These are phyloP conservation scores for Thunnus maccoyii DNA, from an alignment of 2,113 vertebrate species.

Conservation along the genomic window DNA sequence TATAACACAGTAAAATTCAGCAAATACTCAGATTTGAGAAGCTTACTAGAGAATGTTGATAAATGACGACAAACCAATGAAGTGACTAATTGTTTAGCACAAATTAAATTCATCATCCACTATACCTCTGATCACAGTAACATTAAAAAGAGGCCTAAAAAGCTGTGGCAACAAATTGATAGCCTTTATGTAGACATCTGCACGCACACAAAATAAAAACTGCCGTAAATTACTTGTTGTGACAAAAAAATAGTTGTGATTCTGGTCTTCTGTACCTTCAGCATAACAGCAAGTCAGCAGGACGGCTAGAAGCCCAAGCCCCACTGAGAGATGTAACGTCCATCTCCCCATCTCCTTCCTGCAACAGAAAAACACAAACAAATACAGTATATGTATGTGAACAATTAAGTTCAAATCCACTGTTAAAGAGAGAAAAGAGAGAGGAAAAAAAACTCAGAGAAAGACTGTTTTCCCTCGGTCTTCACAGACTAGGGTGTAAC, in stretches of 20 bases:
- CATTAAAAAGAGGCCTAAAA: neutral
- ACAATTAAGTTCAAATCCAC: neutral
- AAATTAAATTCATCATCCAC: no score
- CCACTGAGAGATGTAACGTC: conserved; percentile 56
- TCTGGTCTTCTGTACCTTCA: conserved; percentile 69
- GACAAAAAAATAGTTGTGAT: neutral
- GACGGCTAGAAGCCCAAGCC: conserved; percentile 62
- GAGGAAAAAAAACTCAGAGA: neutral
- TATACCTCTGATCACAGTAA: neutral
- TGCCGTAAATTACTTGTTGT: neutral
- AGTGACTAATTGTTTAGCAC: no score
- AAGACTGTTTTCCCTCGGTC: neutral
- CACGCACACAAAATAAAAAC: neutral
- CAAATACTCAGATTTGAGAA: neutral
- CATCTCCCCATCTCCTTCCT: conserved; percentile 82
- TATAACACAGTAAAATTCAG: neutral
- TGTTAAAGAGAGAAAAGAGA: neutral
- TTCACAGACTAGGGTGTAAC: conserved; percentile 35
- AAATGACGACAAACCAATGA: neutral
- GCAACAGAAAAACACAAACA: conserved; percentile 45
- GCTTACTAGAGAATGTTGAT: no score
- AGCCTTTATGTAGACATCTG: no score
- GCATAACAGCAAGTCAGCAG: conserved; percentile 67
- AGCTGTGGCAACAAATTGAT: no score
- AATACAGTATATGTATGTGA: neutral